phyloP scores from a whole-genome alignment of 2,113 vertebrate genomes.

The Dasyornis broadbenti region DNA sequence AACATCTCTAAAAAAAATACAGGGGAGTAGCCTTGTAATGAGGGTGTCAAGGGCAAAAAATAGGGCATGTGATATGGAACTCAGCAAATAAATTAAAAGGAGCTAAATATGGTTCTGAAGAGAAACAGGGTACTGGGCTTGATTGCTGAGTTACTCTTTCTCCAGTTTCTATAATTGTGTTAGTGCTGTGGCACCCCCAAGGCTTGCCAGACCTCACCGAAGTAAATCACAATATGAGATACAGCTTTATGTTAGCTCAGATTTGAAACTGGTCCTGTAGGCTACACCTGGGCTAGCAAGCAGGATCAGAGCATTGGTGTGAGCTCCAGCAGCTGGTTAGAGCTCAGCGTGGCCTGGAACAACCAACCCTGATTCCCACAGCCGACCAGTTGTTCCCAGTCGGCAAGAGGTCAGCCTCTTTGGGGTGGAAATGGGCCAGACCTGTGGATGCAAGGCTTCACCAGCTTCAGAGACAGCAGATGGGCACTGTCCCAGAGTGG shows the following conservation, averaged over 20 bases:
- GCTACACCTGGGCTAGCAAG: neutral
- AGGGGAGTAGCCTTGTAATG: neutral
- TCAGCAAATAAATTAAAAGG: neutral
- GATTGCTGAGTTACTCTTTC: neutral
- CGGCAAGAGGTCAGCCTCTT: neutral
- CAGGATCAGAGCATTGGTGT: neutral
- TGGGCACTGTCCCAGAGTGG: neutral
- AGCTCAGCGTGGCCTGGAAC: neutral
- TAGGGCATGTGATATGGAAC: neutral
- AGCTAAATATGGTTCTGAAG: neutral
- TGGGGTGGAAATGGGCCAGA: neutral
- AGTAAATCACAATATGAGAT: neutral
- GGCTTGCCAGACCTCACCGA: neutral
- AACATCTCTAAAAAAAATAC: neutral
- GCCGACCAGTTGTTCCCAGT: neutral
- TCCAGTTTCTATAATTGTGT: neutral
- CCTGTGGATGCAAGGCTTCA: neutral
- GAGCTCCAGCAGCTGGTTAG: neutral
- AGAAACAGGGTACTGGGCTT: neutral
- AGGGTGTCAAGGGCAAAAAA: neutral
- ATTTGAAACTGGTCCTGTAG: neutral
- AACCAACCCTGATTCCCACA: rapidly evolving
- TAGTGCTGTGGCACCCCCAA: neutral
- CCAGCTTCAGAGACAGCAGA: neutral
- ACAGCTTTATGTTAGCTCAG: neutral